A percentile compares a stretch with the other conserved stretches of the same genome.
Conservation (phyloP, 2,888 invertebrate genomes). For the Mythimna pallens region DNA sequence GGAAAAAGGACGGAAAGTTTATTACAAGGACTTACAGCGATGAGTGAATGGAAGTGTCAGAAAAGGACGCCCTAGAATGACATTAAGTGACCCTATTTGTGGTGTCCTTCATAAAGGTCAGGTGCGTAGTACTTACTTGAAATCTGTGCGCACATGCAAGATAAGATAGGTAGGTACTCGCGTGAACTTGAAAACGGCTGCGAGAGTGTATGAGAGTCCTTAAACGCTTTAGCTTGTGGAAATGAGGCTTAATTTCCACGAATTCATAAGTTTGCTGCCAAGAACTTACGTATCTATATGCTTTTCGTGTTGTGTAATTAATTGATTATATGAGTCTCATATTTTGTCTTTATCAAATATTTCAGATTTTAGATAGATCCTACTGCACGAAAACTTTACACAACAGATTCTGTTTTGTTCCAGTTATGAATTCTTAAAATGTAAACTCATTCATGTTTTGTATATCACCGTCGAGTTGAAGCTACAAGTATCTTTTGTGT, state of each 20-base stretch:
- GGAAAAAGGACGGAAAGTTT: conserved; percentile 14
- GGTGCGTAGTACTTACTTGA: conserved; percentile 32
- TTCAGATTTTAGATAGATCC: not conserved
- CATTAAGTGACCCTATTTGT: conserved; percentile 25
- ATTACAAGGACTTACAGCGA: conserved; percentile 2
- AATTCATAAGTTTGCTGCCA: not conserved
- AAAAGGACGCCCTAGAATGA: conserved; percentile 14
- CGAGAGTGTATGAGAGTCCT: not conserved
- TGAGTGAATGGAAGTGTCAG: conserved; percentile 4
- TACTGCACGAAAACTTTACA: not conserved
- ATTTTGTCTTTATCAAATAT: conserved; percentile 6
- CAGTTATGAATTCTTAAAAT: not conserved
- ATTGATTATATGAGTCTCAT: not conserved
- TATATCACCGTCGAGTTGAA: conserved; percentile 25
- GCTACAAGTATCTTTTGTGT: conserved; percentile 57
- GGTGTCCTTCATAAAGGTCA: conserved; percentile 41
- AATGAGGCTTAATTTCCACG: not conserved
- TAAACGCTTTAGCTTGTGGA: not conserved
- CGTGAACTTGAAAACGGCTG: conserved; percentile 5
- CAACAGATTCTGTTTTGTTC: not conserved
- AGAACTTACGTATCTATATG: not conserved
- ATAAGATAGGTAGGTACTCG: not conserved
- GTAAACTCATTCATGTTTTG: conserved; percentile 13
- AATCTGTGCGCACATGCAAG: conserved; percentile 4
- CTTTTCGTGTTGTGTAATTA: conserved; percentile 6